A percentile compares a stretch with the other conserved stretches of the same genome.
Evolutionary conservation across 2,888 invertebrate species (phyloP).

Genomic region (Patella ulyssiponensis): DNA sequence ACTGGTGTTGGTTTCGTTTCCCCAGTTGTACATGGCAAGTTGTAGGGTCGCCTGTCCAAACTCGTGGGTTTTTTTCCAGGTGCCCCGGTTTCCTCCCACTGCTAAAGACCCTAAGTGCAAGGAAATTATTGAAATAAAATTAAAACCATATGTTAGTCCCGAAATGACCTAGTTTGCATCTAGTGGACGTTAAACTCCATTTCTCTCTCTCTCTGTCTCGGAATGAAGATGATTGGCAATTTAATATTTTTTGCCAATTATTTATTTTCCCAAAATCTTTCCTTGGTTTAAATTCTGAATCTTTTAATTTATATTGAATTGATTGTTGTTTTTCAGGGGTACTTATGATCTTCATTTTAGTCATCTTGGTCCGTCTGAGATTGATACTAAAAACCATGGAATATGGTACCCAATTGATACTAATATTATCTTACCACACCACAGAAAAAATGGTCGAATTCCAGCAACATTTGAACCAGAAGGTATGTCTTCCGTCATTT

Average conservation of each 20-base stretch:
- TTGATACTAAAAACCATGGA: conserved; percentile 22
- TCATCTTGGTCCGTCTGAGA: conserved; percentile 7
- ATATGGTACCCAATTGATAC: conserved; percentile 64
- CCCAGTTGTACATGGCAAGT: too few species aligned
- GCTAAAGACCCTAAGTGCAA: too few species aligned
- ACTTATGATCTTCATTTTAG: conserved; percentile 54
- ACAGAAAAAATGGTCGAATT: conserved; percentile 48
- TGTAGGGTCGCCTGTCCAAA: too few species aligned
- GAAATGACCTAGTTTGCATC: too few species aligned
- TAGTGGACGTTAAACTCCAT: too few species aligned
- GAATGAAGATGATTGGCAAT: too few species aligned
- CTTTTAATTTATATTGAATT: not conserved
- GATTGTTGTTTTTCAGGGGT: conserved; percentile 41
- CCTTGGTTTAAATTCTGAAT: not conserved
- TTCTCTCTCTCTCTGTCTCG: too few species aligned
- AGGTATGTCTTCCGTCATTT: conserved; percentile 36
- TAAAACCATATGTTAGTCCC: too few species aligned
- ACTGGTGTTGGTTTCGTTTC: too few species aligned
- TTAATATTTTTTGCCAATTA: not conserved
- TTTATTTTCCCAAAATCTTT: not conserved
- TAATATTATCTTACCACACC: conserved; percentile 49
- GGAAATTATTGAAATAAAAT: too few species aligned
- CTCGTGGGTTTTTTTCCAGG: too few species aligned
- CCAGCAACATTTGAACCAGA: conserved; percentile 61
- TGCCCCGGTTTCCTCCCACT: too few species aligned